Evolutionary conservation across 1,140 invertebrate genomes (phyloP).

Genomic region (Papilio xuthus): DNA sequence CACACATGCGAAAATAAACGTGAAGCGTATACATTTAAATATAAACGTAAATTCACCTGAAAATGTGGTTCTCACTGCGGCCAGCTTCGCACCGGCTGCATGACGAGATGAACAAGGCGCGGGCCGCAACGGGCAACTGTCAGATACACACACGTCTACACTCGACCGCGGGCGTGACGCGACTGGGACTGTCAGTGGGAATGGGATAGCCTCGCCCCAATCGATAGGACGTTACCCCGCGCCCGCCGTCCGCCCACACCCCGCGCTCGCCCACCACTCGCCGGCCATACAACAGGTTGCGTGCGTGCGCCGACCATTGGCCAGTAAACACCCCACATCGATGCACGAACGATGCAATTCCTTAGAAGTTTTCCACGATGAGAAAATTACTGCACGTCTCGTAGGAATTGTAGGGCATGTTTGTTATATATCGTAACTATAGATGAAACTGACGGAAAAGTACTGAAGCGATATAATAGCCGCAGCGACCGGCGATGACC

Average conservation of each 20-base stretch:
- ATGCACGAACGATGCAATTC: conserved; percentile 13
- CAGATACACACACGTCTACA: conserved; percentile 36
- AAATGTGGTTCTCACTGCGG: conserved; percentile 53
- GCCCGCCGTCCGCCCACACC: conserved; percentile 41
- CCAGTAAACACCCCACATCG: conserved; percentile 38
- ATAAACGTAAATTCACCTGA: conserved; percentile 48
- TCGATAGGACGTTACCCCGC: conserved; percentile 56
- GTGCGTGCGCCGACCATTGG: conserved; percentile 55
- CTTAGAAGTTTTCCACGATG: conserved; percentile 11
- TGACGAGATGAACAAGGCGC: conserved; percentile 41
- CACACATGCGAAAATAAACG: conserved; percentile 23
- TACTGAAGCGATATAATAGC: neutral
- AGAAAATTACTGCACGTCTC: conserved; percentile 6
- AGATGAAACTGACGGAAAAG: neutral
- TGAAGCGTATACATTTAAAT: conserved; percentile 13
- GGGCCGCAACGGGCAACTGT: conserved; percentile 45
- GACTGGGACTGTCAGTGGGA: conserved; percentile 47
- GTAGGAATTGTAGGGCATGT: neutral
- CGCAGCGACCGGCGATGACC: neutral
- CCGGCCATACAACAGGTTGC: conserved; percentile 61
- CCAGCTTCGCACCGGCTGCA: conserved; percentile 55
- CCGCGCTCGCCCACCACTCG: conserved; percentile 40
- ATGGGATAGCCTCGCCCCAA: conserved; percentile 54
- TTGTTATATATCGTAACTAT: neutral
- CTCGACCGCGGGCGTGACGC: conserved; percentile 37